These are phyloP conservation scores for Drosophila serrata DNA, from an alignment of 1,140 invertebrate species.

Conservation along the genomic window DNA sequence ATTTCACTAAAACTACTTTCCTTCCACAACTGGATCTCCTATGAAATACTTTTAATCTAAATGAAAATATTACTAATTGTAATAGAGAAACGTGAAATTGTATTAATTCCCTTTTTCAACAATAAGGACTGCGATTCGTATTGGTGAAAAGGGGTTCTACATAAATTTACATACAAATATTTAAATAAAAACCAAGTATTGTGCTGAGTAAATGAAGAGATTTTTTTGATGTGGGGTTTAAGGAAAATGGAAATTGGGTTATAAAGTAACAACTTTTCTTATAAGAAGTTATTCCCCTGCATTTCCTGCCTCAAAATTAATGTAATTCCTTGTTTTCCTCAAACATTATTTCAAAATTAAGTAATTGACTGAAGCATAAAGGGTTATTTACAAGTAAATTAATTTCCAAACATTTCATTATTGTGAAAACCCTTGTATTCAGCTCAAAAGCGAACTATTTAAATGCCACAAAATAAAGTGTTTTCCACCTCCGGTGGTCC, in stretches of 20 bases:
- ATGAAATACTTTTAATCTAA: constrained; percentile 7
- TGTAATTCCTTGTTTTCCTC: not conserved
- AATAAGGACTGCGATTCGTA: constrained; percentile 1
- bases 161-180: constrained; percentile 13
- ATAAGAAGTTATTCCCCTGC: no score
- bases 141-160: constrained; percentile 9
- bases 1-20: constrained; percentile 14
- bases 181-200: constrained; percentile 40
- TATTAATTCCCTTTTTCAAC: constrained; percentile 1
- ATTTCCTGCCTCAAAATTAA: constrained; percentile 6
- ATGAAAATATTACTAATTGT: not conserved
- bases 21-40: constrained; percentile 23
- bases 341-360: not conserved
- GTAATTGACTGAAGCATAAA: not conserved
- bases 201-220: constrained; percentile 7
- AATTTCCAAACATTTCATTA: not conserved
- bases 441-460: constrained; percentile 13
- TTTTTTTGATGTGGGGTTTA: not conserved
- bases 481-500: constrained; percentile 38
- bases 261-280: no score
- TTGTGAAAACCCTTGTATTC: not conserved
- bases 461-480: constrained; percentile 36
- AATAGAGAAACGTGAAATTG: constrained; percentile 7
- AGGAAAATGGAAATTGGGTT: not conserved
- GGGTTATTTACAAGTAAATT: not conserved